Evolutionary conservation across 2,888 invertebrate species (phyloP), one percentile per base, ranked within the genome.

Genomic region (Lasioglossum marginatum): DNA sequence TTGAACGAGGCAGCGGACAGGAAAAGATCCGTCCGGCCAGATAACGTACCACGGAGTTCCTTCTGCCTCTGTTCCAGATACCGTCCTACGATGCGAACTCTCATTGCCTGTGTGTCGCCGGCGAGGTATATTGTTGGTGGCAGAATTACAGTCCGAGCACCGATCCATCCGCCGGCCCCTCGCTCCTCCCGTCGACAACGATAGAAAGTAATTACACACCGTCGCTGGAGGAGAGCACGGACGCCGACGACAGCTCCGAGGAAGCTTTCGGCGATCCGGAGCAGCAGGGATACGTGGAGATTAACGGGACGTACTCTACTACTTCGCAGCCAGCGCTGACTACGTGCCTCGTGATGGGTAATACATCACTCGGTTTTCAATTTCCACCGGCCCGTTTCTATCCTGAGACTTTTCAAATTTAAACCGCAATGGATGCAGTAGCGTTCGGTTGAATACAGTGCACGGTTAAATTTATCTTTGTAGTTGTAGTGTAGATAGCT

Each of bases 91-190:
- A 94, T 81, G 87, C 89, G 43, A 94, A 93, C 87, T 93, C 94
- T 40, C 94, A 94, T 84, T 94, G 94, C 82, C 92, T 94, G 72
- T 94, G 94, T 90, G 94, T 94, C 57, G 94, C 92, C 34, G 94
- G 94, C 40, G 94, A 94, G 79, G 93, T 94, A 81, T 94, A 94
- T 88, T 94, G 94, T 87, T 94, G 94, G 93, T 94, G 94, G 94
- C 94, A 94, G 83, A 92, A 92, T 86, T 92, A 90, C 88, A 87
- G 91, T 79, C 83, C 87, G 57, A 87, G 85, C 70, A 89, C 88
- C 76, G 91, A 90, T 16, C 57, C 89, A 10, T 90, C 92, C 78
- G 76, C 60, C 63, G 85, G 77, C 31, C 68, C 87, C 45, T 81
- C 90, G 72, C 87, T 86, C 48, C 82, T 90, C 48, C 90, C 89